phyloP scores from a whole-genome alignment of 1,140 invertebrate genomes.

The Zophobas morio region DNA sequence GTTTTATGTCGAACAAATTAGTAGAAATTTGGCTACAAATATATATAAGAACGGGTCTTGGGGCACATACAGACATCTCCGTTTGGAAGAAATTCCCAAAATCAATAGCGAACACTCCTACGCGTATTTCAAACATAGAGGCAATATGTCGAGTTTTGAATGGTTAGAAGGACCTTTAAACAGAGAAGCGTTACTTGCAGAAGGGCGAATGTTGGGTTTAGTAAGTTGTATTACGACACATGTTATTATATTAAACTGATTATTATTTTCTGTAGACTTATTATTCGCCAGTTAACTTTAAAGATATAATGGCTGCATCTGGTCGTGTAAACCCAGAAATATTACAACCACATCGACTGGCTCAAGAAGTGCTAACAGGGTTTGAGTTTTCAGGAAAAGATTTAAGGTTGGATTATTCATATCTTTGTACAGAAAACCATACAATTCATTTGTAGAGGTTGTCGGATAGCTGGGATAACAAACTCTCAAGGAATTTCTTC shows the following conservation, averaged over 20 bases:
- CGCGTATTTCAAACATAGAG: slow-evolving; percentile 83
- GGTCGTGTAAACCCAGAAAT: slow-evolving; percentile 71
- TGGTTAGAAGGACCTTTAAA: slow-evolving; percentile 82
- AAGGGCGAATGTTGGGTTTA: too few relatives aligned
- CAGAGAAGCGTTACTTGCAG: slow-evolving; percentile 55
- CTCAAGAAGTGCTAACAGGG: slow-evolving; percentile 79
- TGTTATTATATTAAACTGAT: too few relatives aligned
- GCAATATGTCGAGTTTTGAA: slow-evolving; percentile 83
- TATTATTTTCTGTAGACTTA: too few relatives aligned
- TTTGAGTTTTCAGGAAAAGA: slow-evolving; percentile 79
- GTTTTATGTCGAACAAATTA: slow-evolving; percentile 74
- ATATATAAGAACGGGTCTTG: slow-evolving; percentile 75
- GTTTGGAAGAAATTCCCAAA: slow-evolving; percentile 56
- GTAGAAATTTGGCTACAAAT: slow-evolving; percentile 78
- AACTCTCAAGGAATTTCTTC: slow-evolving; percentile 74
- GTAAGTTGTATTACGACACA: too few relatives aligned
- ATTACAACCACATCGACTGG: slow-evolving; percentile 69
- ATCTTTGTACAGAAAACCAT: too few relatives aligned
- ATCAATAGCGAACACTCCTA: slow-evolving; percentile 78
- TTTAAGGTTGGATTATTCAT: slow-evolving; percentile 10
- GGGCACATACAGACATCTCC: slow-evolving; percentile 72
- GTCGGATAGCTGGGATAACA: slow-evolving; percentile 81
- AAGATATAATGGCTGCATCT: slow-evolving; percentile 82
- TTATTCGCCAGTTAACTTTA: slow-evolving; percentile 79
- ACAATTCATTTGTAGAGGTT: slow-evolving; percentile 68